Evolutionary conservation across 2,797 vertebrate genomes (phyloP).

Genomic region (Alauda arvensis): DNA sequence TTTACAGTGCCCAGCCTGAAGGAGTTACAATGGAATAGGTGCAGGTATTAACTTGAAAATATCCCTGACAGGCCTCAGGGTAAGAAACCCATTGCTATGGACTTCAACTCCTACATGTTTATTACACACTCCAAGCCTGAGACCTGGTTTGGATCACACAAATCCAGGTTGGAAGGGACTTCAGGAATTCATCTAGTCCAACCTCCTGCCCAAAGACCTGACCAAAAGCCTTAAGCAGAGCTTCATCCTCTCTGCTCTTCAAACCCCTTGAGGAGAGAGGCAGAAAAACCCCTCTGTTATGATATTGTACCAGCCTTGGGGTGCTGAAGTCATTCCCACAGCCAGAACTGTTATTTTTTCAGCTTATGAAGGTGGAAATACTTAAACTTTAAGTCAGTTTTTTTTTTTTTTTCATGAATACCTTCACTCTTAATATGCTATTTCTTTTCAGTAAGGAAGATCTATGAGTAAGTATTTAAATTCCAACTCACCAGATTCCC

Average conservation of each 20-base stretch:
- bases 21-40: not conserved
- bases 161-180: not conserved
- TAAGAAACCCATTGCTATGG: not conserved
- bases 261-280: not conserved
- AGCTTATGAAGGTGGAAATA: not conserved
- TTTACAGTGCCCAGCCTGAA: not conserved
- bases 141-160: not conserved
- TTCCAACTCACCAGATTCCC: conserved; percentile 73
- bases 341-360: not conserved
- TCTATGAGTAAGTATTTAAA: not conserved
- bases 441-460: not conserved
- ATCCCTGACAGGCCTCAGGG: not conserved
- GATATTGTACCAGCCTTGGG: not conserved
- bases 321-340: not conserved
- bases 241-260: not conserved
- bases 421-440: not conserved
- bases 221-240: not conserved
- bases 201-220: not conserved
- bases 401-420: not conserved
- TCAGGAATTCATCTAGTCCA: not conserved
- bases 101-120: accelerated
- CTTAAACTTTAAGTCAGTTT: not conserved
- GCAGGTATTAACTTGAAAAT: not conserved
- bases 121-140: not conserved
- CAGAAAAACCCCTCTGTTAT: not conserved